Evolutionary conservation across 1,140 invertebrate genomes (phyloP), one percentile per base, ranked within the genome.

Genomic region (Planococcus citri): DNA sequence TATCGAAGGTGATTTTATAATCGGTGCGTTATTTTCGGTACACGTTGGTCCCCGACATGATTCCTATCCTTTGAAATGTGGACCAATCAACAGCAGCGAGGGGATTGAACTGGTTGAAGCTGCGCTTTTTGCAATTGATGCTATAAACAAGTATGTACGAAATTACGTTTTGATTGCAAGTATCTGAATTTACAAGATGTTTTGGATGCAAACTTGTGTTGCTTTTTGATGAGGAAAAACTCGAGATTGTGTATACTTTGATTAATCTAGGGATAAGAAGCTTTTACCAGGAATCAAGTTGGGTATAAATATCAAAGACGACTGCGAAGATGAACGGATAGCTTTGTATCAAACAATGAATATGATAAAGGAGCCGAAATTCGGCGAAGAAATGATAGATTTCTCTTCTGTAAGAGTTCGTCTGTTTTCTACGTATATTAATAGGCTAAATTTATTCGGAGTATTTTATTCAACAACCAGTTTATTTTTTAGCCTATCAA

Each of bases 71-170:
- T 78, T 85, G 61, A 80, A 82, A 22, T 88, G 86, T 74, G 86
- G 86, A 0, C 78, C 81, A 37, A 82, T 88, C 14, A 80, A 87
- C 69, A 87, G 89, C 76, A 81, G 87, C 72, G 91, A 92, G 75
- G 89, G 89, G 1, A 89, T 92, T 20, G 89, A 92, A 76, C 77
- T 89, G 33, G 83, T 88, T 0, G 89, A 91, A 79, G 85, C 85
- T 1, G 86, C 88, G 10, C 79, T 84, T 25, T 77, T 80, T 69
- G 82, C 81, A 0, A 74, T 84, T 1, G 82, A 83, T 71, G 76
- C 76, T 69, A 83, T 83, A 38, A 84, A 84, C 73, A 72, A 37
- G 72, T 71, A 57, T 61, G 69, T 61, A 51, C 41, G 14, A 8
- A 14, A 14, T 37, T 37, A 37, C 33, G 6, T 8, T n/a, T n/a